phyloP scores from a whole-genome alignment of 53 echinoderm and acorn worm species.

The Stichopus horrens region DNA sequence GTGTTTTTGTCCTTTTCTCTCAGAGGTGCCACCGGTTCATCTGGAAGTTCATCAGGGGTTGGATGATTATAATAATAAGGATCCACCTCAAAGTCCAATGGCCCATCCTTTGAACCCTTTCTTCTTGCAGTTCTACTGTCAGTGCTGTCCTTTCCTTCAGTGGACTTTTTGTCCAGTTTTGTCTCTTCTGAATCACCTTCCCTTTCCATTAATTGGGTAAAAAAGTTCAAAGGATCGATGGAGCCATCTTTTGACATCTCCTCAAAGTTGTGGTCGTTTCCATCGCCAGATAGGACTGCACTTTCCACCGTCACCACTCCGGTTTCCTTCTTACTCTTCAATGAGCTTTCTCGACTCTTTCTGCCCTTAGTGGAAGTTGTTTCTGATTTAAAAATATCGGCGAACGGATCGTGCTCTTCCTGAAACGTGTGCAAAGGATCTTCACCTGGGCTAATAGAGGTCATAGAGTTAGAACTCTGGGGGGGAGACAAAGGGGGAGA shows the following conservation, averaged over 20 bases:
- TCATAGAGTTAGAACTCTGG: slow-evolving; percentile 23
- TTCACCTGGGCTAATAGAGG: slow-evolving; percentile 6
- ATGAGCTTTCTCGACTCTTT: slow-evolving; percentile 12
- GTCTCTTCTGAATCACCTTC: slow-evolving; percentile 58
- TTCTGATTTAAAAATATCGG: slow-evolving; percentile 19
- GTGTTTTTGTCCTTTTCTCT: slow-evolving; percentile 7
- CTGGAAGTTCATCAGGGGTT: slow-evolving; percentile 80
- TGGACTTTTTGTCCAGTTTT: slow-evolving; percentile 38
- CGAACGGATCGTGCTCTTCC: slow-evolving; percentile 9
- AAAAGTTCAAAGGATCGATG: slow-evolving; percentile 84
- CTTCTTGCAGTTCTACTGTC: slow-evolving; percentile 37
- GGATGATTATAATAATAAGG: slow-evolving; percentile 85
- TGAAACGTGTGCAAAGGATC: slow-evolving; percentile 30
- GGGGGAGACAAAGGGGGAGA: slow-evolving; percentile 25
- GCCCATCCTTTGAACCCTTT: slow-evolving; percentile 21
- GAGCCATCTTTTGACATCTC: slow-evolving; percentile 69
- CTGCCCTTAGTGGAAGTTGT: slow-evolving; percentile 7
- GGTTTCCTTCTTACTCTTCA: slow-evolving; percentile 47
- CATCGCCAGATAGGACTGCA: slow-evolving; percentile 57
- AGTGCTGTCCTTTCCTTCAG: slow-evolving; percentile 33
- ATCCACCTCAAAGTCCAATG: slow-evolving; percentile 61
- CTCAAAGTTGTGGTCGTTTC: slow-evolving; percentile 60
- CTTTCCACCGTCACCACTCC: slow-evolving; percentile 79
- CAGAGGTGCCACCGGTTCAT: slow-evolving; percentile 57
- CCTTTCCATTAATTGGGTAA: slow-evolving; percentile 82